Conservation (phyloP, 2,113 vertebrate species). For the Nothocercus nigrocapillus region DNA sequence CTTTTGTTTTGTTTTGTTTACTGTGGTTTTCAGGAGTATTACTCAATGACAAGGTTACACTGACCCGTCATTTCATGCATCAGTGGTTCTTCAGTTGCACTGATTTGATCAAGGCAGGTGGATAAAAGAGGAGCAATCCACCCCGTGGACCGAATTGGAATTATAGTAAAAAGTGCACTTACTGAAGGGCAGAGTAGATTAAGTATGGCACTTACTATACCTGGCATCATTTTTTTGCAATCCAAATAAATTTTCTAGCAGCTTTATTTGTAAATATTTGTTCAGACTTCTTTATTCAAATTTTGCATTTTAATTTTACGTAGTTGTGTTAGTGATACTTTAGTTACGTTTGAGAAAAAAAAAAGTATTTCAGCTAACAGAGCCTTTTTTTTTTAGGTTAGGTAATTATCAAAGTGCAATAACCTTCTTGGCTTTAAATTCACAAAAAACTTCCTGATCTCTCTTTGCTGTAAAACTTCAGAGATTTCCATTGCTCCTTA, state of each 20-base stretch:
- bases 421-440: background rate
- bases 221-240: background rate
- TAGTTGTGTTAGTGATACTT: background rate
- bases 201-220: background rate
- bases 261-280: background rate
- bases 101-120: conserved; percentile 26
- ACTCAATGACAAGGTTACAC: conserved; percentile 35
- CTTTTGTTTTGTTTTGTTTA: conserved; percentile 49
- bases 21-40: conserved; percentile 33
- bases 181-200: conserved; percentile 36
- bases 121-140: conserved; percentile 47
- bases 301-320: background rate
- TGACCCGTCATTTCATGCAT: conserved; percentile 61
- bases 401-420: background rate
- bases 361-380: background rate
- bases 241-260: background rate
- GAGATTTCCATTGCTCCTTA: background rate
- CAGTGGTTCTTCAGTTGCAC: conserved; percentile 53
- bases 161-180: conserved; percentile 43
- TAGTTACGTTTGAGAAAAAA: background rate
- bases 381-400: background rate
- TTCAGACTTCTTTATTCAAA: background rate
- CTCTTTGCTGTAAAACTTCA: background rate
- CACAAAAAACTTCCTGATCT: background rate
- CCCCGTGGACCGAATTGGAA: conserved; percentile 39